These are phyloP conservation scores for Bubo bubo DNA, from an alignment of 2,113 vertebrate species.

Conservation along the genomic window DNA sequence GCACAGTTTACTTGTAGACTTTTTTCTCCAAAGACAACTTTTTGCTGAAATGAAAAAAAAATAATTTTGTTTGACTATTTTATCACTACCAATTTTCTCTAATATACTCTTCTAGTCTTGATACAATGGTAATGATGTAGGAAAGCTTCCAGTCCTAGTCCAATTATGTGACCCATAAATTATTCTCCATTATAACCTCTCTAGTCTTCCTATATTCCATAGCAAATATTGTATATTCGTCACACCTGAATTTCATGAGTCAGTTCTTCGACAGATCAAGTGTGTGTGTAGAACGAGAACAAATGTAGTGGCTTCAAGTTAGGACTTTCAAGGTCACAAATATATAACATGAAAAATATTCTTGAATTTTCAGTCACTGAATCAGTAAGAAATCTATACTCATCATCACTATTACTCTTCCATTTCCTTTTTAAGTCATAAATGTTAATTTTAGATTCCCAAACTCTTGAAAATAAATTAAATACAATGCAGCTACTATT, in stretches of 20 bases:
- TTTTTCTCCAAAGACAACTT: neutral
- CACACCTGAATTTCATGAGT: conserved; percentile 62
- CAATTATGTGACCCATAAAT: conserved; percentile 58
- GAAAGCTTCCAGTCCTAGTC: conserved; percentile 57
- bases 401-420: neutral
- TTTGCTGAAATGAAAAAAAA: neutral
- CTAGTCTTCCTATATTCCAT: conserved; percentile 54
- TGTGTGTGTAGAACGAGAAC: conserved; percentile 22
- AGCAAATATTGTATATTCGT: conserved; percentile 29
- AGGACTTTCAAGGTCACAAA: conserved; percentile 11
- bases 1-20: neutral
- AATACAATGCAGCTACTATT: neutral
- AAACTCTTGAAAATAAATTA: neutral
- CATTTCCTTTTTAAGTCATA: neutral
- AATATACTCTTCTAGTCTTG: neutral
- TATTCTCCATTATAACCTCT: conserved; percentile 58
- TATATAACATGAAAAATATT: neutral
- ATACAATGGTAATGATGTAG: neutral
- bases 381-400: neutral
- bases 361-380: neutral
- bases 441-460: neutral
- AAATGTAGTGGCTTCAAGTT: neutral
- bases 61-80: neutral
- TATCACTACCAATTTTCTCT: neutral
- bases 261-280: conserved; percentile 3